Evolutionary conservation across 1,140 invertebrate genomes (phyloP).

Genomic region (Aculops lycopersici): DNA sequence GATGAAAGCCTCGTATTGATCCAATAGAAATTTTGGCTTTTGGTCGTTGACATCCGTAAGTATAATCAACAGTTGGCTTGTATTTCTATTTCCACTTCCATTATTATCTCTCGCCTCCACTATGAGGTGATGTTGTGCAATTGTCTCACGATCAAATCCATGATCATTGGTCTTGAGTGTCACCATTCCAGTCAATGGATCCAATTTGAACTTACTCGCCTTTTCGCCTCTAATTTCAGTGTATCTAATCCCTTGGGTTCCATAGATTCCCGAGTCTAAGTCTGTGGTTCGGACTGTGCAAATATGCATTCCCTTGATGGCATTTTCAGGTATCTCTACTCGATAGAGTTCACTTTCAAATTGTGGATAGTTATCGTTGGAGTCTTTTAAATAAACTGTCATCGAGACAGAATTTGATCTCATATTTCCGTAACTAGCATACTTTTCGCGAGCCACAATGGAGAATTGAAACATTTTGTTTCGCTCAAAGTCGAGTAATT

Average conservation of each 20-base stretch:
- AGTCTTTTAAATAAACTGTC: constrained; percentile 48
- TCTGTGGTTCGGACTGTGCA: constrained; percentile 40
- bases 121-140: constrained; percentile 52
- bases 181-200: constrained; percentile 44
- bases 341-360: constrained; percentile 38
- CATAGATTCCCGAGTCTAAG: constrained; percentile 47
- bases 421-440: constrained; percentile 1
- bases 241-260: constrained; percentile 52
- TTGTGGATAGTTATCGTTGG: constrained; percentile 73
- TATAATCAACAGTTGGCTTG: constrained; percentile 46
- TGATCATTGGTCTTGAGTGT: constrained; percentile 29
- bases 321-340: constrained; percentile 32
- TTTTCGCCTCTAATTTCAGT: constrained; percentile 43
- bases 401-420: constrained; percentile 35
- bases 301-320: constrained; percentile 39
- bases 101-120: constrained; percentile 61
- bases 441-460: constrained; percentile 12
- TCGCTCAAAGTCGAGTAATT: constrained; percentile 44
- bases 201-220: constrained; percentile 40
- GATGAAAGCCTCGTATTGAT: constrained; percentile 44
- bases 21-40: constrained; percentile 40
- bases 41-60: constrained; percentile 67
- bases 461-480: constrained; percentile 20
- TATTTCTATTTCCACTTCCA: constrained; percentile 49
- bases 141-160: constrained; percentile 54